Conservation (phyloP, 2,113 vertebrate genomes). For the Alligator mississippiensis region DNA sequence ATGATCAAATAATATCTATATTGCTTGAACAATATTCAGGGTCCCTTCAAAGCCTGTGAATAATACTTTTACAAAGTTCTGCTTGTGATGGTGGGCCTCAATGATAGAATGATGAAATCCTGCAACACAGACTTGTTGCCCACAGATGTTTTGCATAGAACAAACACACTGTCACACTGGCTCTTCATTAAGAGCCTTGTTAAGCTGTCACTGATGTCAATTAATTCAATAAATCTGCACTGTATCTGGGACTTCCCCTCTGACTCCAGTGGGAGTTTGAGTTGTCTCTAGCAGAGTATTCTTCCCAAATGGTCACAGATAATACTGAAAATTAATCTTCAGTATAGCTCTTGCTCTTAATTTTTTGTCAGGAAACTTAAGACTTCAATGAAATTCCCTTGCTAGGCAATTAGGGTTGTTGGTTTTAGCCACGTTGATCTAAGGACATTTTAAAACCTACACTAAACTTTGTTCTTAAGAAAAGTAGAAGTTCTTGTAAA, state of each 20-base stretch:
- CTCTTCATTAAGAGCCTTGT: neutral
- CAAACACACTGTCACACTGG: neutral
- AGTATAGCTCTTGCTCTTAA: neutral
- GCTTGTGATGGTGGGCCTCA: neutral
- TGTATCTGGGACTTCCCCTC: neutral
- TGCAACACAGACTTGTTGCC: no score
- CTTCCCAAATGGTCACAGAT: neutral
- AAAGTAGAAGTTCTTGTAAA: neutral
- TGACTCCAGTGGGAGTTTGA: neutral
- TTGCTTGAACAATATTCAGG: neutral
- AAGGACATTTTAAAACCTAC: neutral
- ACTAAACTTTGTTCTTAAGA: neutral
- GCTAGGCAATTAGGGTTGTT: neutral
- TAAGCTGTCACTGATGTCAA: neutral
- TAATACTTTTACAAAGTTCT: neutral
- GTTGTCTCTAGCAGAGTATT: neutral
- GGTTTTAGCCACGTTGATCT: neutral
- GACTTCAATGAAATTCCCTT: neutral
- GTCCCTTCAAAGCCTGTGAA: neutral
- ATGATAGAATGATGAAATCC: no score
- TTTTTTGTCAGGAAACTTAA: neutral
- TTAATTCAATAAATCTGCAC: neutral
- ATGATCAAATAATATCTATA: neutral
- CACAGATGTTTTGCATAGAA: no score
- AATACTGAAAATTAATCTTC: neutral